Conservation (phyloP, 2,888 invertebrate genomes). For the Dynastes grantii region DNA sequence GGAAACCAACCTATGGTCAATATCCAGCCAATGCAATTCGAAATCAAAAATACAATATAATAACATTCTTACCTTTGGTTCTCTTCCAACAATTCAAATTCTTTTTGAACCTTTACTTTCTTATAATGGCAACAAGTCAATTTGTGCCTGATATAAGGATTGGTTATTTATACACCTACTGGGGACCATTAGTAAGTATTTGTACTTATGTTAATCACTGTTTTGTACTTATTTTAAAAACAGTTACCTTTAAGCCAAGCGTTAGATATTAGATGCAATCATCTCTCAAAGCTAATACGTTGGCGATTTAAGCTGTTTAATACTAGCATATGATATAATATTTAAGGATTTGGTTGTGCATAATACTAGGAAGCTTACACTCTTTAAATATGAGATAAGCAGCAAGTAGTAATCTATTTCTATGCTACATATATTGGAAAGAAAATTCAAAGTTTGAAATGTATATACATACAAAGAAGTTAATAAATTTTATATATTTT, state of each 20-base stretch:
- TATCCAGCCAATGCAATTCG: constrained; percentile 96
- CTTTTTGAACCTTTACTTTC: constrained; percentile 98
- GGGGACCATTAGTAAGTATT: constrained; percentile 90
- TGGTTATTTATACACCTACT: constrained; percentile 98
- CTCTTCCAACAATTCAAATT: constrained; percentile 99
- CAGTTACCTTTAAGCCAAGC: neutral
- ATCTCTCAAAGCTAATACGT: no score
- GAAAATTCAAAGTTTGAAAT: no score
- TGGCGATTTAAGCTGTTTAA: no score
- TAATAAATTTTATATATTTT: no score
- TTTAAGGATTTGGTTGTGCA: no score
- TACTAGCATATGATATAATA: no score
- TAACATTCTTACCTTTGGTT: constrained; percentile 92
- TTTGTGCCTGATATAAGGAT: constrained; percentile 97
- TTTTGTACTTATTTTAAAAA: neutral
- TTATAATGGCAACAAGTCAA: constrained; percentile 98
- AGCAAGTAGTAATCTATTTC: no score
- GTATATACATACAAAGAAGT: no score
- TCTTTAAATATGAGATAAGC: no score
- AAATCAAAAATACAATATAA: constrained; percentile 97
- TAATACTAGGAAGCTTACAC: no score
- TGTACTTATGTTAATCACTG: neutral
- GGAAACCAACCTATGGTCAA: constrained; percentile 84
- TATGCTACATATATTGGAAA: no score
- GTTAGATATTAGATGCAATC: no score